Base-by-base conservation (phyloP, 2,888 invertebrate species). In the Stenodera caucasica region DNA sequence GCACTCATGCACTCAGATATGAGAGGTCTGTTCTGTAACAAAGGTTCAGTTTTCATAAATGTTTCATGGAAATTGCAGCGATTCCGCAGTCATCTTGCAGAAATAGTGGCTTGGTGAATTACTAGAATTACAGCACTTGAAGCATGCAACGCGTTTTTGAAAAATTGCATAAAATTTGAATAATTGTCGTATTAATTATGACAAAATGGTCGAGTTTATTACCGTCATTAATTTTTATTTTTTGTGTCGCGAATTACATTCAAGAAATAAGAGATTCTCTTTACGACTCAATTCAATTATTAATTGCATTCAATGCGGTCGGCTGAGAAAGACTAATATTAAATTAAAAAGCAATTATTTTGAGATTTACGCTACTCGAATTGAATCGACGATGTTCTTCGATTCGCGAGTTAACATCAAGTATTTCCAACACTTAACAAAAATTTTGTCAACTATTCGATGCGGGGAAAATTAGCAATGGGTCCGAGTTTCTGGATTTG, bases 401-500 rank as follows among this genome's bases (percentile, higher is more conserved):
- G 21, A 45, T 45, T 45, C n/a, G n/a, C n/a, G n/a, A n/a, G n/a
- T n/a, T n/a, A n/a, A n/a, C n/a, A n/a, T n/a, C n/a, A n/a, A n/a
- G n/a, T n/a, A n/a, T n/a, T n/a, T n/a, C n/a, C n/a, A n/a, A n/a
- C n/a, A n/a, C n/a, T n/a, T n/a, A n/a, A n/a, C n/a, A n/a, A n/a
- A n/a, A n/a, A n/a, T n/a, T n/a, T n/a, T n/a, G n/a, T n/a, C n/a
- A n/a, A n/a, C n/a, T n/a, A n/a, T n/a, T n/a, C n/a, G n/a, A n/a
- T n/a, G n/a, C n/a, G n/a, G n/a, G n/a, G n/a, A n/a, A n/a, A n/a
- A n/a, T n/a, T n/a, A n/a, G n/a, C n/a, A n/a, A n/a, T n/a, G 29
- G 40, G 18, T 18, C 40, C 40, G 21, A 11, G 51, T 15, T 51
- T 18, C 23, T 21, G 32, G n/a, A 49, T 61, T 58, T 61, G 52